Conservation (phyloP, 64 coral and sea anemone species). For the Exaiptasia diaphana region DNA sequence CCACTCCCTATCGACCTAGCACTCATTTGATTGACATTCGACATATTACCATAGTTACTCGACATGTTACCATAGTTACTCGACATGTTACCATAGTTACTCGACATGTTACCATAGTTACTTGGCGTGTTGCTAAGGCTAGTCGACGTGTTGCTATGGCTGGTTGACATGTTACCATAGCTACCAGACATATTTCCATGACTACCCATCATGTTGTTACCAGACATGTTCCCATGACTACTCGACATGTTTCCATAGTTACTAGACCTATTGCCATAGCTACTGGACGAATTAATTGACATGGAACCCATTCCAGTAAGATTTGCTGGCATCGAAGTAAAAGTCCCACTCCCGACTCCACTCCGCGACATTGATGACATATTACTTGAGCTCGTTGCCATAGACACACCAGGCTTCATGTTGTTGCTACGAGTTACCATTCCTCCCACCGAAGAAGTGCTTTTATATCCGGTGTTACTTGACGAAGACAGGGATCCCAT, state of each 20-base stretch:
- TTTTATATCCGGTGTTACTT: background rate
- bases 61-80: background rate
- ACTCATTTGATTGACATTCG: background rate
- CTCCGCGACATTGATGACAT: no score
- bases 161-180: no score
- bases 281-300: background rate
- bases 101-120: no score
- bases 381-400: no score
- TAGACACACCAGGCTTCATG: no score
- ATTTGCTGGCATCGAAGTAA: background rate
- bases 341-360: background rate
- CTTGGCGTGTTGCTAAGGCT: background rate
- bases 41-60: background rate
- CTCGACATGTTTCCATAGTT: background rate
- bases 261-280: no score
- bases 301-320: background rate
- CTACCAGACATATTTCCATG: no score
- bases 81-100: no score
- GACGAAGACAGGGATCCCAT: no score
- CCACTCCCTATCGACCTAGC: background rate
- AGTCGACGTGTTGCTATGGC: no score
- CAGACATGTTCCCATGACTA: background rate
- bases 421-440: no score
- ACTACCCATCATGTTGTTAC: background rate
- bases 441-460: no score